Base-by-base conservation (phyloP, 2,797 vertebrate species). In the Crax fasciolata region DNA sequence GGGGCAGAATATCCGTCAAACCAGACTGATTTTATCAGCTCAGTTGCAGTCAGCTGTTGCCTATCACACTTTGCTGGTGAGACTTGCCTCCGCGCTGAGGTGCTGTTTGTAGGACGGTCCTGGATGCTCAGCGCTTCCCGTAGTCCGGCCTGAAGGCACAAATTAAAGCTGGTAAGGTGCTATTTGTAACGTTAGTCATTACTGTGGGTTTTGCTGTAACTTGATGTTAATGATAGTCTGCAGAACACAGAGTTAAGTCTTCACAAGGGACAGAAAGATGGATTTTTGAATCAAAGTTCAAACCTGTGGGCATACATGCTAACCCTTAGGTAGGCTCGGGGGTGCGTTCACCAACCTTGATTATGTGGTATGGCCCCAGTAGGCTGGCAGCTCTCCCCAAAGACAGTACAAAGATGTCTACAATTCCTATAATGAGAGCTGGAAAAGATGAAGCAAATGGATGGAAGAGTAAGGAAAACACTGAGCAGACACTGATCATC, bases 1-100 rank as follows among this genome's bases (percentile, higher is more conserved):
- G 3, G 15, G 8, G 4, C 17, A 51, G 14, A 13, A 15, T n/a
- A 8, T 15, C 51, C 7, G 15, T 39, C 18, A 44, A 38, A 52
- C 32, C 21, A 55, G 35, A 13, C 9, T 19, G 23, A 38, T 51
- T 68, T 68, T 30, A 65, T 68, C 21, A 41, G 25, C 8, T 62
- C 0, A 3, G 8, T 11, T 63, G 5, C 0, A 0, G 7, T 35
- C 23, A 11, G 5, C 13, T 2, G 2, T 39, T 82, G 35, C 6
- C 13, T 8, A 0, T 54, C 54, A 17, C 4, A 3, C 6, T 48
- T 52, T 16, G 19, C 11, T 63, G 30, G 24, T 27, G 67, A 46
- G 41, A n/a, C 7, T 38, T 63, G 14, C 19, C 27, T 32, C 11
- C 18, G 58, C 13, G 43, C 18, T 11, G 10, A 66, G 35, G 49